Conservation (phyloP, 23 tunicate genomes). For the Clavelina lepadiformis region DNA sequence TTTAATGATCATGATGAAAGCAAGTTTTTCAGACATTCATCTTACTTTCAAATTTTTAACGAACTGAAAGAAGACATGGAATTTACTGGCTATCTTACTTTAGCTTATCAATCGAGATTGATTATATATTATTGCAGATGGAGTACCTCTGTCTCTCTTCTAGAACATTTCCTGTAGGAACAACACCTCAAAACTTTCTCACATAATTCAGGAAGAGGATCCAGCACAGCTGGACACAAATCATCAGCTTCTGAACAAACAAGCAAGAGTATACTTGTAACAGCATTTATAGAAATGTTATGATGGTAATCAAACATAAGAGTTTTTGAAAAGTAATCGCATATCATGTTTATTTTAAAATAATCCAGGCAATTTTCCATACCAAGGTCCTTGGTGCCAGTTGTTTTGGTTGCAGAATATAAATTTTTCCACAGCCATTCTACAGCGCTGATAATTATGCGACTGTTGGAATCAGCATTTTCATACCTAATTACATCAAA, state of each 20-base stretch:
- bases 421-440: slow-evolving; percentile 75
- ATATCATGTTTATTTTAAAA: too few relatives aligned
- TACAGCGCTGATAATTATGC: slow-evolving; percentile 58
- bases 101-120: background rate
- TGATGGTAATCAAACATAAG: too few relatives aligned
- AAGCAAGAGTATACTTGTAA: too few relatives aligned
- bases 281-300: too few relatives aligned
- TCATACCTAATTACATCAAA: slow-evolving; percentile 2
- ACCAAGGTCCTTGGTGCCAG: too few relatives aligned
- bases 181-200: slow-evolving; percentile 76
- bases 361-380: too few relatives aligned
- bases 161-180: slow-evolving; percentile 45
- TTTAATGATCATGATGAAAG: background rate
- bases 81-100: background rate
- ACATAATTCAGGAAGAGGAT: slow-evolving; percentile 80
- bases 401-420: too few relatives aligned
- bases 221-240: slow-evolving; percentile 49
- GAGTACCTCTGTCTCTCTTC: slow-evolving; percentile 46
- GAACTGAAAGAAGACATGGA: background rate
- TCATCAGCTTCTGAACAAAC: slow-evolving; percentile 6
- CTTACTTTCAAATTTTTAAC: background rate
- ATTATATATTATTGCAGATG: background rate
- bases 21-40: background rate
- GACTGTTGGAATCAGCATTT: slow-evolving; percentile 41
- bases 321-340: too few relatives aligned